Evolutionary conservation across 2,888 invertebrate species (phyloP), one percentile per base, ranked within the genome.

Genomic region (Nemotelus pantherinus): DNA sequence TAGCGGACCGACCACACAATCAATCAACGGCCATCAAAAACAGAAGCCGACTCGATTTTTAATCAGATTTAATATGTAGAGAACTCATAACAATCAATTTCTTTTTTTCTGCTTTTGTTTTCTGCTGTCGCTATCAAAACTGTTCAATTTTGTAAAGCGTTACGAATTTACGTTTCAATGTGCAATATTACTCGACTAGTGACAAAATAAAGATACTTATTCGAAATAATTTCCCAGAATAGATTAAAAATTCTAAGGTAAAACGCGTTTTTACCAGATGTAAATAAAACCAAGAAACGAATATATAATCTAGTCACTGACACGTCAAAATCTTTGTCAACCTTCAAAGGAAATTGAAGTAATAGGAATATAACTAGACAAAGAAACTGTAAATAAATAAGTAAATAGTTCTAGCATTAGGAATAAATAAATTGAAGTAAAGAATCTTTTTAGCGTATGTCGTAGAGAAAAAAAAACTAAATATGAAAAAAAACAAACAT

Each of bases 131-230:
- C 55, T 70, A 70, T 70, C 10, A 7, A 47, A 70, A 70, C 43
- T 55, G 4, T 55, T 70, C 70, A 55, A 47, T 75, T 75, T 75
- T 76, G 67, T 65, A 76, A 64, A 76, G 39, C 63, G 55, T 76
- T 55, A 9, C 65, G 65, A 76, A 76, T 64, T 76, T 76, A 65
- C 55, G 76, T 76, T 76, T 47, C 55, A 75, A 76, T 76, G 76
- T 76, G 76, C 76, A 76, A 76, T 76, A 76, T 41, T 76, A 58
- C 53, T 76, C 65, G 63, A 50, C 41, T 48, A 70, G 70, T 55
- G 55, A 43, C 53, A 55, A 53, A 43, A 53, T 70, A 55, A 2
- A 57, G 43, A 58, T 74, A 44, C 25, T 58, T 58, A 74, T 60
- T 63, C 60, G 39, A 63, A 74, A 43, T 70, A 47, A 74, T 74